Percentiles rank a stretch among this genome's conserved stretches.
phyloP scores from a whole-genome alignment of 2,113 vertebrate species.

The Recurvirostra avosetta region DNA sequence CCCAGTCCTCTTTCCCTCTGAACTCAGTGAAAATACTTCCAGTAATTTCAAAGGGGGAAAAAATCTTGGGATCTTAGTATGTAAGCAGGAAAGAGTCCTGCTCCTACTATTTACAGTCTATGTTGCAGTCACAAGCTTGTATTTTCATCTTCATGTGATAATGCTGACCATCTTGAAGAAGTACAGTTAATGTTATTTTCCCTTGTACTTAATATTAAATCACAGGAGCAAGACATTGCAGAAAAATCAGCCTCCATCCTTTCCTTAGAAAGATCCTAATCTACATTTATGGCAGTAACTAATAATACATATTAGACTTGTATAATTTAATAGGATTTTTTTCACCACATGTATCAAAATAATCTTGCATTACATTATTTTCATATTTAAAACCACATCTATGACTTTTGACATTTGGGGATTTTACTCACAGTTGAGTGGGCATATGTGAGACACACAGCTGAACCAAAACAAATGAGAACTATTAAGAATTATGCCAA shows the following conservation, averaged over 20 bases:
- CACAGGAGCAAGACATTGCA: background rate
- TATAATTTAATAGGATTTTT: background rate
- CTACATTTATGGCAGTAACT: background rate
- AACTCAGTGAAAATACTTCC: background rate
- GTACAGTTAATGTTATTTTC: background rate
- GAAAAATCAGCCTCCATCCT: background rate
- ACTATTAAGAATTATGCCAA: conserved; percentile 20
- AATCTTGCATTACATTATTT: background rate
- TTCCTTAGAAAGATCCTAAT: background rate
- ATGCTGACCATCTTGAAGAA: background rate
- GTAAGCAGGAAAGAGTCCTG: background rate
- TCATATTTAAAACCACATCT: conserved; percentile 1
- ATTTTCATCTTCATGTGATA: background rate
- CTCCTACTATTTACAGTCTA: background rate
- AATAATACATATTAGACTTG: background rate
- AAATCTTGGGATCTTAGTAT: background rate
- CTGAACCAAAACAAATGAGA: conserved; percentile 21
- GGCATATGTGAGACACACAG: conserved; percentile 32
- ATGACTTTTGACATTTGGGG: conserved; percentile 17
- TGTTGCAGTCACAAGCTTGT: background rate
- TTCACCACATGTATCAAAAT: background rate
- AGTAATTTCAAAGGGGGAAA: background rate
- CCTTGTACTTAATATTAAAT: background rate
- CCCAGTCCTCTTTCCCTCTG: background rate
- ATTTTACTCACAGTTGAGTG: conserved; percentile 40